phyloP scores from a whole-genome alignment of 2,113 vertebrate genomes.

The Carlito syrichta region DNA sequence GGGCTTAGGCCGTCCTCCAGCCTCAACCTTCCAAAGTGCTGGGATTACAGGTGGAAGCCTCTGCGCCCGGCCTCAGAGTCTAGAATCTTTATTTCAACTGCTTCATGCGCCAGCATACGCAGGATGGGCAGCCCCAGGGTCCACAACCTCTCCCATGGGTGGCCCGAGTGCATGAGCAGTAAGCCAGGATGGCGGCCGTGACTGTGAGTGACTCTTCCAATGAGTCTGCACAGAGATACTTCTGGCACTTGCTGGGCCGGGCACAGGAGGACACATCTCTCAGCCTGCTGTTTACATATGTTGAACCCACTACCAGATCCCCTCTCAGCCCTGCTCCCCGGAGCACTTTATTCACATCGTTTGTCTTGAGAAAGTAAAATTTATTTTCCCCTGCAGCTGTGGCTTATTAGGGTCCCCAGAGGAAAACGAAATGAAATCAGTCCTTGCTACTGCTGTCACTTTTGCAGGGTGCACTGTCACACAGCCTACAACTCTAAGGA shows the following conservation, averaged over 20 bases:
- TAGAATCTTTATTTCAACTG: neutral
- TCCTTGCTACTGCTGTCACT: constrained; percentile 34
- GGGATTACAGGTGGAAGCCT: too few species aligned
- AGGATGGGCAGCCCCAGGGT: neutral
- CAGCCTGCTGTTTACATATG: neutral
- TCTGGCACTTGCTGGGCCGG: neutral
- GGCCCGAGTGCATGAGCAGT: neutral
- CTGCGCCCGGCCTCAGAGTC: too few species aligned
- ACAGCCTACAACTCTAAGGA: constrained; percentile 19
- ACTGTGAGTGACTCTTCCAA: neutral
- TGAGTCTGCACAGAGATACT: neutral
- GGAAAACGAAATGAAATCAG: constrained; percentile 57
- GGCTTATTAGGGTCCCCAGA: constrained; percentile 39
- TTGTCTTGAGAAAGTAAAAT: constrained; percentile 50
- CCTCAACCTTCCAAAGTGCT: too few species aligned
- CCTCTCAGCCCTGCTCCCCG: neutral
- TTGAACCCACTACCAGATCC: neutral
- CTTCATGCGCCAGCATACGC: neutral
- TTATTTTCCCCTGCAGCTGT: constrained; percentile 51
- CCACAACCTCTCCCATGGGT: neutral
- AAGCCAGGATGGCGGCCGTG: neutral
- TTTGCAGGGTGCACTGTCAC: constrained; percentile 39
- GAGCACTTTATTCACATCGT: constrained; percentile 15
- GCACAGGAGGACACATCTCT: neutral
- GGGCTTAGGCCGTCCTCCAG: too few species aligned